phyloP scores from a whole-genome alignment of 1,140 invertebrate species.

The Neomicropteryx cornuta region DNA sequence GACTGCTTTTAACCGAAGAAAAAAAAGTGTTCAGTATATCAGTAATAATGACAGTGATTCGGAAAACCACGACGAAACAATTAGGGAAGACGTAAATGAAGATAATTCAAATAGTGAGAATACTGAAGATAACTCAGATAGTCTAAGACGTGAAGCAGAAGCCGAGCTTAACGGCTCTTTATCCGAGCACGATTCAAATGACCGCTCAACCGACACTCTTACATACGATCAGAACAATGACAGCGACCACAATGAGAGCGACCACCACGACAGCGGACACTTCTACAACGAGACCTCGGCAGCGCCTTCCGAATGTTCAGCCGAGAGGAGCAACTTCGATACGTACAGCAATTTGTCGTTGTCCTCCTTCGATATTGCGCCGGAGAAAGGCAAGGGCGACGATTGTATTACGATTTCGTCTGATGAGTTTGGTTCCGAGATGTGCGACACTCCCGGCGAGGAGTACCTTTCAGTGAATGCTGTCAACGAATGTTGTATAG shows the following conservation, averaged over 20 bases:
- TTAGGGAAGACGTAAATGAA: too few species aligned
- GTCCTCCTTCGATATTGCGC: conserved; percentile 35
- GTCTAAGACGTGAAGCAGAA: too few species aligned
- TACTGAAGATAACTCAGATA: too few species aligned
- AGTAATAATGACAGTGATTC: too few species aligned
- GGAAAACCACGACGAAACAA: too few species aligned
- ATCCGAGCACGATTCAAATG: too few species aligned
- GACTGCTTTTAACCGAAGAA: too few species aligned
- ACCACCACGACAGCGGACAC: conserved; percentile 22
- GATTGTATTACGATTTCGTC: conserved; percentile 37
- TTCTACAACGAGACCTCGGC: conserved; percentile 13
- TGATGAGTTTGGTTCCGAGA: conserved; percentile 36
- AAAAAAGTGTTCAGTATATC: too few species aligned
- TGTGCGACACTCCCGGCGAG: conserved; percentile 31
- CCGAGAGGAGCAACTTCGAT: conserved; percentile 31
- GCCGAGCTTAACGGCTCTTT: too few species aligned
- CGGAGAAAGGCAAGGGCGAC: conserved; percentile 29
- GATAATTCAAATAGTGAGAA: too few species aligned
- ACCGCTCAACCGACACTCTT: conserved; percentile 34
- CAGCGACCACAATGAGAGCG: too few species aligned
- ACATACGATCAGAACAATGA: conserved; percentile 26
- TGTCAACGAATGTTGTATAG: conserved; percentile 36
- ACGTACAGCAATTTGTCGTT: conserved; percentile 37
- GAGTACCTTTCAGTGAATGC: conserved; percentile 36
- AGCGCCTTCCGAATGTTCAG: conserved; percentile 23